Conservation (phyloP, 2,113 vertebrate species). For the Pithys albifrons region DNA sequence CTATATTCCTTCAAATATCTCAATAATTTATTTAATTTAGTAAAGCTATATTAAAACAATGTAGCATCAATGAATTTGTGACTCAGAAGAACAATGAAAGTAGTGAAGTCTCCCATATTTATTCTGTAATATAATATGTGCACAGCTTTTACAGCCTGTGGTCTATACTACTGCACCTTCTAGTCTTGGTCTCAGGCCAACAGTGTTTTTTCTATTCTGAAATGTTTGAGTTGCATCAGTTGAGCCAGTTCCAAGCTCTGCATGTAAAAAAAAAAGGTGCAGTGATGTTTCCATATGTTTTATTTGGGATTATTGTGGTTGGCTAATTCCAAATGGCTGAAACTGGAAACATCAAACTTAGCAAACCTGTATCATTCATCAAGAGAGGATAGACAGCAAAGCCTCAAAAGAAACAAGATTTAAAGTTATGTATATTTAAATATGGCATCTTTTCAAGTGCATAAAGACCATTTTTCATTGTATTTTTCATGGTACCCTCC, state of each 20-base stretch:
- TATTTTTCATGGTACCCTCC: neutral
- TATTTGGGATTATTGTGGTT: neutral
- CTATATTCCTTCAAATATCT: neutral
- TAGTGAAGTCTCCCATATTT: neutral
- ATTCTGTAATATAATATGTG: neutral
- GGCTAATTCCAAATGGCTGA: neutral
- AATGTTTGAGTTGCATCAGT: neutral
- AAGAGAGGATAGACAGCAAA: neutral
- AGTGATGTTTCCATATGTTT: neutral
- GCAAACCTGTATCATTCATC: neutral
- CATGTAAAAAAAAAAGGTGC: neutral
- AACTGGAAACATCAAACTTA: neutral
- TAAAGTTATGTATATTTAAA: conserved; percentile 29
- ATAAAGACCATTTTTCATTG: neutral
- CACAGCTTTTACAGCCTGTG: neutral
- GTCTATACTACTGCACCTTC: neutral
- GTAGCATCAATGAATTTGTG: neutral
- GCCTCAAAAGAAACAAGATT: neutral
- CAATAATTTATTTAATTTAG: neutral
- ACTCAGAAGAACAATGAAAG: neutral
- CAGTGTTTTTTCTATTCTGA: neutral
- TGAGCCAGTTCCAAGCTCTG: neutral
- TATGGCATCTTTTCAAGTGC: neutral
- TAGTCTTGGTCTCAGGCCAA: neutral
- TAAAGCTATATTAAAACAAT: neutral